Conservation (phyloP, 2,113 vertebrate species). For the mouse (Mus musculus) region GRCm39 chr5:16209501-16210000, state of each 20-base stretch:
- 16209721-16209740: conserved; percentile 9
- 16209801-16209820: conserved; percentile 20
- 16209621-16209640: not conserved
- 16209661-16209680: not conserved
- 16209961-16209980: conserved; percentile 4
- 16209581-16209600: not conserved
- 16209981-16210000: not conserved
- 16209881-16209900: conserved; percentile 41
- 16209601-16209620: accelerated
- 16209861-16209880: not conserved
- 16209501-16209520: not conserved
- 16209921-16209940: not conserved
- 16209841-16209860: not conserved
- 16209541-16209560: conserved; percentile 29
- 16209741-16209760: conserved; percentile 3
- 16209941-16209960: not conserved
- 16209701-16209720: not conserved
- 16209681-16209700: conserved; percentile 43
- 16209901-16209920: not conserved
- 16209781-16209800: not conserved
- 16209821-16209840: not conserved
- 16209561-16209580: not conserved
- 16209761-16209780: conserved; percentile 41
- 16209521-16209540: conserved; percentile 11
- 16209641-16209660: not conserved